Evolutionary conservation across 2,888 invertebrate species (phyloP), one percentile per base, ranked within the genome.

Genomic region (Archips crataeganus): DNA sequence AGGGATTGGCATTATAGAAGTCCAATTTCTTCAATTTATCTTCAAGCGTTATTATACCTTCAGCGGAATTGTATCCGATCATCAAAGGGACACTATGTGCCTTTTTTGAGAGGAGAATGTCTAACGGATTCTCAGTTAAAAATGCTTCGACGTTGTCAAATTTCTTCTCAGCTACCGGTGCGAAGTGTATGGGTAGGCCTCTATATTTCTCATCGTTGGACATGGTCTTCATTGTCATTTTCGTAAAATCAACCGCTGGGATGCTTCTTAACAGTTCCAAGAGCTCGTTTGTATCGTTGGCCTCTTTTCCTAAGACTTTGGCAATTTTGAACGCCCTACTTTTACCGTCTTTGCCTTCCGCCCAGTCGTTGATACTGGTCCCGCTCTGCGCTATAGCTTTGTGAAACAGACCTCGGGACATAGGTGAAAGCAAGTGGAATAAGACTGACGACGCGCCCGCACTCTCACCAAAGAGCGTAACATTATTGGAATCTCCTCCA

Each of bases 341-440:
- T 64, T 42, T 70, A 11, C 74, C 73, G 42, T 75, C 70, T 47
- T 39, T 68, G 9, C 70, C 78, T 62, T 45, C 39, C 13, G 75
- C 76, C 81, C 81, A 80, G 49, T 79, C 77, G 23, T 74, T 75
- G 8, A 78, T 71, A 47, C 76, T 77, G 11, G 79, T 77, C 0
- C 82, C 84, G 75, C 82, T 83, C 63, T 83, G 81, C 4, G 78
- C 71, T 39, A 85, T 84, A 13, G 78, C 81, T 74, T 80, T 78
- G 71, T 84, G 78, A 62, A 84, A 83, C 13, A 85, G 64, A 15
- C 81, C 83, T 78, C 54, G 70, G 6, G 85, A 81, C 76, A 82
- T 78, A 2, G 85, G 85, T 9, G 85, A 84, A 9, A 85, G 68
- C 78, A 85, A 79, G 57, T 86, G 82, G 67, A 81, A 78, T n/a